A percentile compares a stretch with the other conserved stretches of the same genome.
Evolutionary conservation across 2,113 vertebrate genomes (phyloP).

Genomic region (Lagenorhynchus albirostris): DNA sequence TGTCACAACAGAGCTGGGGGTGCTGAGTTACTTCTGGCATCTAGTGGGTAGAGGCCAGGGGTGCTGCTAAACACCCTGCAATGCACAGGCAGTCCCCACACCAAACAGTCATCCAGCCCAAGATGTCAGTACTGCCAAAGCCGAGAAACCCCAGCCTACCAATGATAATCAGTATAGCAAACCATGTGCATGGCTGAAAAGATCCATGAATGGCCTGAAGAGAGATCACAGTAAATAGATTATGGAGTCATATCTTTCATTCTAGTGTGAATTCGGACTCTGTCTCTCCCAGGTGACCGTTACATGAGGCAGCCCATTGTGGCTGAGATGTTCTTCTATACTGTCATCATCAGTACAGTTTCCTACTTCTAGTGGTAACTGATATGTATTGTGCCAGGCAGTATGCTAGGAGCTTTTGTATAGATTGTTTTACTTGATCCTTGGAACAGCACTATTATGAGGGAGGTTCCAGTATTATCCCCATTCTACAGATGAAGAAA

Average conservation of each 20-base stretch:
- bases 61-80: too few relatives aligned
- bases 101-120: too few relatives aligned
- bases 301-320: not conserved
- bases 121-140: not conserved
- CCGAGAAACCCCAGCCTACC: not conserved
- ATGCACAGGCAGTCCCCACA: too few relatives aligned
- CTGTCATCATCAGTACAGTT: not conserved
- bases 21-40: not conserved
- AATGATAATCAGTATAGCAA: not conserved
- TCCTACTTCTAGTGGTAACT: not conserved
- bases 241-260: not conserved
- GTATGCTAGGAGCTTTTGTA: not conserved
- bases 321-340: not conserved
- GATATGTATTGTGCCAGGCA: not conserved
- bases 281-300: not conserved
- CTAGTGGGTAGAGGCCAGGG: too few relatives aligned
- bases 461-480: not conserved
- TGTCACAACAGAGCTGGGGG: not conserved
- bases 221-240: not conserved
- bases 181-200: not conserved
- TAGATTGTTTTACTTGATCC: not conserved
- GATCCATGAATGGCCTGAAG: not conserved
- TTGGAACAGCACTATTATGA: not conserved
- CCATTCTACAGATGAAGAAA: not conserved
- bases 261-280: not conserved